Evolutionary conservation across 2,113 vertebrate species (phyloP).

Genomic region (Aix galericulata): DNA sequence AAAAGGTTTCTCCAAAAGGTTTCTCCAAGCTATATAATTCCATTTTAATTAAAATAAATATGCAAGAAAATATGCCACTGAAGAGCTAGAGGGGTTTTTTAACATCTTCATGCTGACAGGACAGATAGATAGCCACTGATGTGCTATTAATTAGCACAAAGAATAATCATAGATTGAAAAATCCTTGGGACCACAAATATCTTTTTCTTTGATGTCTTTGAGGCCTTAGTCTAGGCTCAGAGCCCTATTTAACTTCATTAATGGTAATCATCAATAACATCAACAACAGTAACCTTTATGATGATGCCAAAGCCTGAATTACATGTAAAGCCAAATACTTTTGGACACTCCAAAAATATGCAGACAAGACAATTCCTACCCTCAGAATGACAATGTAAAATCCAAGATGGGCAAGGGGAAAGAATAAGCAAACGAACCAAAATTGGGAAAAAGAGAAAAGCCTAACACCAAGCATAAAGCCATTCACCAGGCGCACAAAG

Average conservation of each 20-base stretch:
- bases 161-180: background rate
- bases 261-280: background rate
- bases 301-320: background rate
- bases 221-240: background rate
- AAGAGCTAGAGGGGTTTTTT: background rate
- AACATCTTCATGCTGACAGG: slow-evolving; percentile 32
- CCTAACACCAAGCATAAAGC: background rate
- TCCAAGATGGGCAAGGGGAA: background rate
- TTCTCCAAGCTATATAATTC: slow-evolving; percentile 18
- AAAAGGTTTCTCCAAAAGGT: slow-evolving; percentile 24
- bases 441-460: background rate
- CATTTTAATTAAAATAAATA: background rate
- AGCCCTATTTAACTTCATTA: background rate
- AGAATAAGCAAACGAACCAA: background rate
- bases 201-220: background rate
- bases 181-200: background rate
- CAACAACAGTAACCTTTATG: background rate
- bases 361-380: too few relatives aligned
- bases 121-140: background rate
- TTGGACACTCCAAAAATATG: background rate
- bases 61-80: slow-evolving; percentile 15
- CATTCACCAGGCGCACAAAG: background rate
- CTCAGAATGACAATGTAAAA: background rate
- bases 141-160: slow-evolving; percentile 35
- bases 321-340: background rate